phyloP scores from a whole-genome alignment of 2,113 vertebrate genomes.

The Verasper variegatus region DNA sequence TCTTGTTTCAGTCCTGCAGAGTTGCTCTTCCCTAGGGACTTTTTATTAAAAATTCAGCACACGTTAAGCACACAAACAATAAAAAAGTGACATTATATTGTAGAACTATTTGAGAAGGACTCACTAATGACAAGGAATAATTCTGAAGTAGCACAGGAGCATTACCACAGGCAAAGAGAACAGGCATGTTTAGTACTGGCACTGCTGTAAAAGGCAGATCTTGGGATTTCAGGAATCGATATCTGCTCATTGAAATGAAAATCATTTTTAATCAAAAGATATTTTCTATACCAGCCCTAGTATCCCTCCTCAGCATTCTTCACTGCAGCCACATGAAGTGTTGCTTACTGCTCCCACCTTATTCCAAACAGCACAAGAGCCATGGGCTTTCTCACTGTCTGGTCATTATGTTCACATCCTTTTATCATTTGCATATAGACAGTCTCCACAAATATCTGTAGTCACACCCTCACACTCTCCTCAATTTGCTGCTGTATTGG shows the following conservation, averaged over 20 bases:
- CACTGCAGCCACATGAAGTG: conserved; percentile 16
- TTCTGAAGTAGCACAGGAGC: no score
- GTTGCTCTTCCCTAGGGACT: no score
- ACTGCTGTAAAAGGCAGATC: neutral
- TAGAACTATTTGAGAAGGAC: no score
- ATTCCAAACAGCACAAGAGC: conserved; percentile 45
- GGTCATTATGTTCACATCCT: conserved; percentile 73
- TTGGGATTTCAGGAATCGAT: neutral
- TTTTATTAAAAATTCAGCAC: no score
- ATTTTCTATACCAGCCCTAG: neutral
- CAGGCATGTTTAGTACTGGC: no score
- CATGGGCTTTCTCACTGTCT: conserved; percentile 41
- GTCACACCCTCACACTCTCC: conserved; percentile 57
- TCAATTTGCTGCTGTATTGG: conserved; percentile 69
- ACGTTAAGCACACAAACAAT: no score
- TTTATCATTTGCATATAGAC: conserved; percentile 80
- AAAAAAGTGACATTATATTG: no score
- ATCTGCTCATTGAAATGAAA: neutral
- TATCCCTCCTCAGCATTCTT: neutral
- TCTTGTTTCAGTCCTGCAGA: no score
- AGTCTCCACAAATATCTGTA: conserved; percentile 72
- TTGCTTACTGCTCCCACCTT: conserved; percentile 31
- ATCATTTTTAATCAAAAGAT: neutral
- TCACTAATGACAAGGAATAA: no score
- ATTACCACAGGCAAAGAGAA: neutral